Percentiles rank a stretch among this genome's conserved stretches.
These are phyloP conservation scores for Drosophila merina DNA, from an alignment of 2,888 invertebrate genomes.

Conservation along the genomic window DNA sequence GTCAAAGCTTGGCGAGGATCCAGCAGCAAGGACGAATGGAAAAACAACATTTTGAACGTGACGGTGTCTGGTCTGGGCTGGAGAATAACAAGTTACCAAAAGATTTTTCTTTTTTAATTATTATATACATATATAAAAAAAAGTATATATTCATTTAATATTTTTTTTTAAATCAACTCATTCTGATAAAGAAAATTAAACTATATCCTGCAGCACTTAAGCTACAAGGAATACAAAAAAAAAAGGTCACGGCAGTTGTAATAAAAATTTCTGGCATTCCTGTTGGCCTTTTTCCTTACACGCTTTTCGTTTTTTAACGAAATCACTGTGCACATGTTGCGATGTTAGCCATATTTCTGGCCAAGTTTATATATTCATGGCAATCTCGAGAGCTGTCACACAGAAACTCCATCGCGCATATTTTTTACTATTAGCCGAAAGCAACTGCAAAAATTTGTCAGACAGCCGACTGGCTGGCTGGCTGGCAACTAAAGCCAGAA, in stretches of 20 bases:
- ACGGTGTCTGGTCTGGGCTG: neutral
- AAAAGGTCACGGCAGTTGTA: conserved; percentile 17
- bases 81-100: neutral
- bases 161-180: too few relatives aligned
- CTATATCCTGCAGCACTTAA: neutral
- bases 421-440: conserved; percentile 69
- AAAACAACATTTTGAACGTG: conserved; percentile 46
- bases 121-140: neutral
- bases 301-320: neutral
- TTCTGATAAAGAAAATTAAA: neutral
- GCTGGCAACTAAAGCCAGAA: conserved; percentile 50
- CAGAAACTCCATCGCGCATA: conserved; percentile 54
- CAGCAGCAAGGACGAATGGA: conserved; percentile 29
- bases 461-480: conserved; percentile 17
- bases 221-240: neutral
- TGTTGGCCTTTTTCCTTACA: conserved; percentile 1
- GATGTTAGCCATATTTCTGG: conserved; percentile 19
- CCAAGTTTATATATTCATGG: conserved; percentile 66
- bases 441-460: conserved; percentile 58
- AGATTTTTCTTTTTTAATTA: neutral
- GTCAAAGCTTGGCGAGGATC: conserved; percentile 52
- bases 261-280: conserved; percentile 19
- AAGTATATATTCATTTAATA: neutral
- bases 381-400: conserved; percentile 73
- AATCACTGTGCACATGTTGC: conserved; percentile 16